Evolutionary conservation across 2,797 vertebrate genomes (phyloP), one percentile per base, ranked within the genome.

Genomic region (Cephalopachus bancanus): DNA sequence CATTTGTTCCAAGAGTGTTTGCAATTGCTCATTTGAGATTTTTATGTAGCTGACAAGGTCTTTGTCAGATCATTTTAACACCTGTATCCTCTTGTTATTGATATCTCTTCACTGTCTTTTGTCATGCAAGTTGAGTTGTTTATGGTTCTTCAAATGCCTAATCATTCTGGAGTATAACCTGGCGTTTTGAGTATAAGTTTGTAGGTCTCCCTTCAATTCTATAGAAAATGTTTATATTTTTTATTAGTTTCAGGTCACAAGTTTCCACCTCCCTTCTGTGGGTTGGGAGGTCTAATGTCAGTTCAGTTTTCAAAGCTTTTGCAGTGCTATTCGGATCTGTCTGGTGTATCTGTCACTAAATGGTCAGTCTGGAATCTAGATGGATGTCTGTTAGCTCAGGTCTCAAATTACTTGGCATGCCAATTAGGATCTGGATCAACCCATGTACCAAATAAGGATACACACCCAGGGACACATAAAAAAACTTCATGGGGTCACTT

Each of bases 251-350:
- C 37, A 83, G 53, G 71, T 24, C 60, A 93, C 62, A 93, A 10
- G 12, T 62, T 93, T 55, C 55, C 67, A 93, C 15, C 24, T 93
- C 55, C 24, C 15, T 80, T 62, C 81, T 17, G 8, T 64, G 44
- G 60, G n/a, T 14, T 90, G 24, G 62, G 33, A 7, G 24, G n/a
- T 49, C 33, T 67, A 81, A 30, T 57, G 22, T 88, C 55, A 91
- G 53, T 59, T 96, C 30, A 65, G 67, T 93, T 95, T 93, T 83
- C 69, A 95, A 92, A 94, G 53, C 10, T 8, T 94, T 62, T 88
- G 44, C 10, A 71, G 28, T 72, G 22, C 64, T 89, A 84, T 53
- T 76, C 24, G 53, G 33, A 67, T 90, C 37, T 89, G 53, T 75
- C 51, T 88, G 65, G 65, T 88, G 24, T 22, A 55, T 65, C 4